Percentiles rank a stretch among this genome's conserved stretches.
Conservation (phyloP, 2,113 vertebrate species). For the Cephalopterus ornatus region DNA sequence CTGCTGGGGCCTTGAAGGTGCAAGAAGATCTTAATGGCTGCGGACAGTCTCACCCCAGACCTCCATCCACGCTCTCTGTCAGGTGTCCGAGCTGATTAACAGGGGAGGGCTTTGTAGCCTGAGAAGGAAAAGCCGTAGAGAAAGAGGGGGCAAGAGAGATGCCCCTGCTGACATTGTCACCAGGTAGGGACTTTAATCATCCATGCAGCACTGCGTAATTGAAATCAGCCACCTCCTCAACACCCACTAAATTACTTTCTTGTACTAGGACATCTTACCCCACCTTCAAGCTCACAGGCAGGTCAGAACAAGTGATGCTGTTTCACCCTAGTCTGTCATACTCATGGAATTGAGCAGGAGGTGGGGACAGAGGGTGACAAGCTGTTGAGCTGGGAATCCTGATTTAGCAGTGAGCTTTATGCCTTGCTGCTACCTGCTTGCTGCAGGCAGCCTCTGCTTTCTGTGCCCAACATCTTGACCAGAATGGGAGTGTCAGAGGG, state of each 20-base stretch:
- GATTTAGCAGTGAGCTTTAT: neutral
- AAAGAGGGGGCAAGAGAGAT: neutral
- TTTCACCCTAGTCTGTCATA: neutral
- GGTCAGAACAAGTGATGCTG: neutral
- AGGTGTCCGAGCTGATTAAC: neutral
- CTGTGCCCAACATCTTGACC: neutral
- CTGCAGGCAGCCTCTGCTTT: neutral
- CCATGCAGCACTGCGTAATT: neutral
- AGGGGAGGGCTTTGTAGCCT: neutral
- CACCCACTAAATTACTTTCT: neutral
- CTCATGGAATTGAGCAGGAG: neutral
- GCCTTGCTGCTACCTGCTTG: neutral
- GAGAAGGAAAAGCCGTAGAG: neutral
- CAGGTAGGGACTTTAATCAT: neutral
- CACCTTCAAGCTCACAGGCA: neutral
- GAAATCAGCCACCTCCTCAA: neutral
- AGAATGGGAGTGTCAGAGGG: slow-evolving; percentile 18
- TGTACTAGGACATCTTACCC: neutral
- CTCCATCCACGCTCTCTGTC: neutral
- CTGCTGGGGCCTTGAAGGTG: neutral
- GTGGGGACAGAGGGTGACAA: neutral
- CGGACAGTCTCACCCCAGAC: neutral
- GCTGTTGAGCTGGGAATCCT: neutral
- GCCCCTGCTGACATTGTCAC: neutral
- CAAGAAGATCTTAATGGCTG: neutral